Evolutionary conservation across 2,113 vertebrate species (phyloP), one percentile per base, ranked within the genome.

Genomic region (Ophthalmolycus amberensis): DNA sequence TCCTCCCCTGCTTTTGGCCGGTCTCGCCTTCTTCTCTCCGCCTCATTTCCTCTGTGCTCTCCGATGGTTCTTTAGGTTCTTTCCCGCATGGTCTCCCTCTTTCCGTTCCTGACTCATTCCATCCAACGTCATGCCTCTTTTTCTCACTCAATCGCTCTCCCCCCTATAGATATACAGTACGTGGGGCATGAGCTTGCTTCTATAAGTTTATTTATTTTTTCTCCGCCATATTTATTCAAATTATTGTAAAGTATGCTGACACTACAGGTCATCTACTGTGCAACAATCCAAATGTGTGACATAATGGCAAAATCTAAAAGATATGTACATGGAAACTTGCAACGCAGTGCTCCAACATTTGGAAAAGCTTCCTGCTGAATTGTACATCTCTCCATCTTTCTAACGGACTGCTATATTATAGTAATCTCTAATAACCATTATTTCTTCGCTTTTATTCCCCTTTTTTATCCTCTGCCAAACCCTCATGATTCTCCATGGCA

Each of bases 31-130:
- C 91, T 92, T 93, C 88, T 91, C 83, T 92, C 90, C 89, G 89
- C 92, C 92, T 93, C 93, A 91, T 95, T 95, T 94, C 92, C 90
- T 92, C 83, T 93, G 84, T 77, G 88, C 90, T 93, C 91, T 90
- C 85, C 88, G 91, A 91, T 46, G 90, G 93, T 87, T 91, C 88
- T 84, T 91, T 91, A 89, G 91, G 91, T 92, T 93, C 94, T 94
- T 94, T 94, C 94, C 92, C 89, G 80, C 89, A 80, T 87, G 72
- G 75, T 90, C 82, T 95, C 74, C 60, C 25, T 84, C 60, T 80
- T 86, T 89, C 29, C 54, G 77, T 74, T 50, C 59, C 68, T 71
- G 77, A 64, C n/a, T 71, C 65, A 75, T 88, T 90, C 80, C 75
- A 73, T 84, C 73, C 52, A 77, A 75, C 62, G 66, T 72, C 77